These are phyloP conservation scores for Onchidella celtica DNA, from an alignment of 2,888 invertebrate genomes.

Conservation along the genomic window DNA sequence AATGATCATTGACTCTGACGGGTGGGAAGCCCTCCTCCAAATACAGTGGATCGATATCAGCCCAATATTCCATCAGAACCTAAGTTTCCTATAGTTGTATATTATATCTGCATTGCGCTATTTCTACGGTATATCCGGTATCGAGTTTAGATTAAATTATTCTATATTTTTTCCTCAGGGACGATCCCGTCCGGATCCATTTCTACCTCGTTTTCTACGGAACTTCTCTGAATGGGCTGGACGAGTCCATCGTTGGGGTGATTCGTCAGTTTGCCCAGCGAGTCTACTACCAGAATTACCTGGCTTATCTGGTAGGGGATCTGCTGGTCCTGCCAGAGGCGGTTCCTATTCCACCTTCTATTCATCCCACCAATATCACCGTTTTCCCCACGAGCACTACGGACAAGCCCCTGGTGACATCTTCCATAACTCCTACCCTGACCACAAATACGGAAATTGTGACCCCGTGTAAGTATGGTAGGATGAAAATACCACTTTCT, in stretches of 20 bases:
- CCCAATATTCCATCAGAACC: too few relatives aligned
- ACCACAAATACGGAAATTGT: not conserved
- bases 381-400: constrained; percentile 32
- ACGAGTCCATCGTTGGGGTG: constrained; percentile 48
- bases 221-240: constrained; percentile 42
- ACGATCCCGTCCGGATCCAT: constrained; percentile 50
- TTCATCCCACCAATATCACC: constrained; percentile 55
- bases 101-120: too few relatives aligned
- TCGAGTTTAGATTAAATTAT: too few relatives aligned
- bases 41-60: too few relatives aligned
- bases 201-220: constrained; percentile 54
- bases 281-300: constrained; percentile 33
- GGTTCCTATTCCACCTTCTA: constrained; percentile 29
- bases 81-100: too few relatives aligned
- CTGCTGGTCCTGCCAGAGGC: constrained; percentile 52
- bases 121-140: too few relatives aligned
- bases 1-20: too few relatives aligned
- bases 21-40: too few relatives aligned
- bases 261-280: constrained; percentile 47
- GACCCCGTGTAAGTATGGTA: not conserved
- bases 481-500: not conserved
- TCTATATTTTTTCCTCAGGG: constrained; percentile 42
- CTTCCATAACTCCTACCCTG: not conserved
- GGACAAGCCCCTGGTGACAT: not conserved
- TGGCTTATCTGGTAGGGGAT: constrained; percentile 51